These are phyloP conservation scores for Drosophila melanica DNA, from an alignment of 1,140 invertebrate genomes.

Conservation along the genomic window DNA sequence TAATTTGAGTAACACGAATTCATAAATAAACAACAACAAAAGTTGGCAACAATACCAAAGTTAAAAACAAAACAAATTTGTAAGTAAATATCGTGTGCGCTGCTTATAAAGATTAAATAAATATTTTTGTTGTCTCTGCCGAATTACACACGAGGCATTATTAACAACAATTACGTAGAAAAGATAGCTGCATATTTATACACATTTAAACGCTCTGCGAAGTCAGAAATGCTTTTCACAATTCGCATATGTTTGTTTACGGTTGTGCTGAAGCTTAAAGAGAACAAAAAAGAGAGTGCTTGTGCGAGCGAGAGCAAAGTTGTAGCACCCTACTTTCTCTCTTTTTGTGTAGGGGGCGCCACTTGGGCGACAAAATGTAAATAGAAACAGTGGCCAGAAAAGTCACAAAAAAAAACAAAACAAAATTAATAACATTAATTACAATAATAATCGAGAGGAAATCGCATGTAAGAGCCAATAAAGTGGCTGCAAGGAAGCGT, in stretches of 20 bases:
- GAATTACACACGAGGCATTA: constrained; percentile 19
- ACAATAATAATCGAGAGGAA: constrained; percentile 19
- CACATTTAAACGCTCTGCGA: neutral
- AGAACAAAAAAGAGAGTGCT: too few relatives aligned
- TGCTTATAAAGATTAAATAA: constrained; percentile 58
- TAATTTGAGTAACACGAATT: constrained; percentile 47
- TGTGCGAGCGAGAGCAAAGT: too few relatives aligned
- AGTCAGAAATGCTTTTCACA: neutral
- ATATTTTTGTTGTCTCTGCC: constrained; percentile 54
- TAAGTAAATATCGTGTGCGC: constrained; percentile 25
- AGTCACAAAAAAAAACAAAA: neutral
- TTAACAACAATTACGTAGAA: constrained; percentile 38
- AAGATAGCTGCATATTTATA: constrained; percentile 30
- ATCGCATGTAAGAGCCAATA: constrained; percentile 8
- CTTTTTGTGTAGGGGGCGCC: neutral
- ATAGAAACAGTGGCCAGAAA: constrained; percentile 7
- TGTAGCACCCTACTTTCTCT: neutral
- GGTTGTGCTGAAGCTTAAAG: neutral
- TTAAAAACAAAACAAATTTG: constrained; percentile 6
- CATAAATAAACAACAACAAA: constrained; percentile 50
- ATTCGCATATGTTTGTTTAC: constrained; percentile 7
- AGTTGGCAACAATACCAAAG: neutral
- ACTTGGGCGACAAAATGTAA: neutral
- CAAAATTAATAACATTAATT: neutral
- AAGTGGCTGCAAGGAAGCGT: constrained; percentile 23